Evolutionary conservation across 53 echinoderm and acorn worm species (phyloP).

Genomic region (Actinopyga echinites): DNA sequence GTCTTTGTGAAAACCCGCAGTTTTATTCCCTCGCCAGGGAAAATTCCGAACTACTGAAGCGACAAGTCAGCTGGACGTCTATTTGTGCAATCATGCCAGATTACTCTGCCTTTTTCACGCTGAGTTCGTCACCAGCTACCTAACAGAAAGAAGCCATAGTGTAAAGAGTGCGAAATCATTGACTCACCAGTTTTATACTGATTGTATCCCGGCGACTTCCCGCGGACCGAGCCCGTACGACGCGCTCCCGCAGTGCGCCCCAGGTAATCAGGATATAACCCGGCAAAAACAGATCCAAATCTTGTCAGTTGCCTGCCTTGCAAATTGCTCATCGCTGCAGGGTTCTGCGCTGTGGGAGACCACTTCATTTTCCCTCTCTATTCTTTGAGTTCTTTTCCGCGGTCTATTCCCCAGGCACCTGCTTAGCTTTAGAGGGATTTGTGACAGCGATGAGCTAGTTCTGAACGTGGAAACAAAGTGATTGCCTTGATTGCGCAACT

Average conservation of each 20-base stretch:
- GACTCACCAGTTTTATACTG: conserved; percentile 35
- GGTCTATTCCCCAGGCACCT: conserved; percentile 48
- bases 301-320: conserved; percentile 49
- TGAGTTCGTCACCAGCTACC: conserved; percentile 32
- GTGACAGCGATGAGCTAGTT: conserved; percentile 39
- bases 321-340: conserved; percentile 50
- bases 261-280: conserved; percentile 52
- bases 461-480: conserved; percentile 42
- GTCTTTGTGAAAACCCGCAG: conserved; percentile 32
- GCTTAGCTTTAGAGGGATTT: conserved; percentile 44
- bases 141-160: conserved; percentile 7
- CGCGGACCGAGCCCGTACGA: conserved; percentile 39
- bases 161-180: conserved; percentile 43
- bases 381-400: conserved; percentile 39
- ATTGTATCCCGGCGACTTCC: conserved; percentile 45
- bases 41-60: conserved; percentile 29
- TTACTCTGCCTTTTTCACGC: conserved; percentile 21
- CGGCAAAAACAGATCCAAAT: conserved; percentile 43
- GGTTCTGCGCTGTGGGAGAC: conserved; percentile 57
- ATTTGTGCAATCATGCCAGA: conserved; percentile 44
- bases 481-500: conserved; percentile 49
- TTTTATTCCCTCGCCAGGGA: conserved; percentile 33
- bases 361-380: conserved; percentile 49
- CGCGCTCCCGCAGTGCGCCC: conserved; percentile 49
- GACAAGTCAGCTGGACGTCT: conserved; percentile 46